A percentile compares a stretch with the other conserved stretches of the same genome.
phyloP scores from a whole-genome alignment of 2,113 vertebrate genomes.

The Grammomys surdaster region DNA sequence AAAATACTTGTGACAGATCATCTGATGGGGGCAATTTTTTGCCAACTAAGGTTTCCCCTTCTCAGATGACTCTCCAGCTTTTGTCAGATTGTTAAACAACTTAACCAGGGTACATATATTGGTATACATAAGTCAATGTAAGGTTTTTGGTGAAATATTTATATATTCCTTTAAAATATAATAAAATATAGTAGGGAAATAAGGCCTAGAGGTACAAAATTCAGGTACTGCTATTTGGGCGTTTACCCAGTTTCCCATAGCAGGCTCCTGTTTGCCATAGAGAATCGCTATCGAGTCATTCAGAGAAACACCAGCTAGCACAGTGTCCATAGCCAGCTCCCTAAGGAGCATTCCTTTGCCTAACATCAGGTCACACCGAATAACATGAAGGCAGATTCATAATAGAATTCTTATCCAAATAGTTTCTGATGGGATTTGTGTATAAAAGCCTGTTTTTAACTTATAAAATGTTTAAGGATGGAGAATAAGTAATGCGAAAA shows the following conservation, averaged over 20 bases:
- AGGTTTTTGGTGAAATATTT: background rate
- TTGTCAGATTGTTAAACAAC: background rate
- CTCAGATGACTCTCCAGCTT: background rate
- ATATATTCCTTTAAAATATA: slow-evolving; percentile 2
- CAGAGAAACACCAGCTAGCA: background rate
- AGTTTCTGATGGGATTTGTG: background rate
- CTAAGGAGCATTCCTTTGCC: background rate
- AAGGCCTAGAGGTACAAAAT: background rate
- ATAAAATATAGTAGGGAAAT: background rate
- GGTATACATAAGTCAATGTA: background rate
- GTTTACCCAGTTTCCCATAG: background rate
- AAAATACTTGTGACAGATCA: background rate
- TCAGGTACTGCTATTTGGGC: background rate
- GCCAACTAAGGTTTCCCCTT: background rate
- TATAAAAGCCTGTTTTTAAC: background rate
- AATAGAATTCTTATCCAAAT: background rate
- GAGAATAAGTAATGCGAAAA: background rate
- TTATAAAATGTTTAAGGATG: slow-evolving; percentile 32
- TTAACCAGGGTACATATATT: background rate
- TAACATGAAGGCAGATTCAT: background rate
- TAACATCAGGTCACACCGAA: background rate
- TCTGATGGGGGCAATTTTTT: background rate
- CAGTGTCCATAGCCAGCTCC: background rate
- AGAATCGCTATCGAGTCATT: background rate
- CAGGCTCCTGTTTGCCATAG: background rate